Percentiles rank a stretch among this genome's conserved stretches.
Evolutionary conservation across 2,797 vertebrate genomes (phyloP).

Genomic region (Peromyscus aztecus): DNA sequence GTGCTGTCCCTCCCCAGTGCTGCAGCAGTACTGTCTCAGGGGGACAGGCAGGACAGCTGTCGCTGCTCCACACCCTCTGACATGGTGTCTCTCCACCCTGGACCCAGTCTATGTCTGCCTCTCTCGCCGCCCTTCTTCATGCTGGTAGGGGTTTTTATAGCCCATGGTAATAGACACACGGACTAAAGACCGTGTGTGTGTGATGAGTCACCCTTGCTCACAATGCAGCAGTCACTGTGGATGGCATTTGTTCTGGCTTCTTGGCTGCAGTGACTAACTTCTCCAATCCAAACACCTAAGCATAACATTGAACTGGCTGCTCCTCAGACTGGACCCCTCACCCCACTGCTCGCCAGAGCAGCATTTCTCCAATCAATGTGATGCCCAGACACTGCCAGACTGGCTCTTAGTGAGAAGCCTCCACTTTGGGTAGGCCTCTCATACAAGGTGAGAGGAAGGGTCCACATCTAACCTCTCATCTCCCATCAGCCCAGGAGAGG

Average conservation of each 20-base stretch:
- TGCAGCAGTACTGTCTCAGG: not conserved
- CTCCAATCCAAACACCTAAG: not conserved
- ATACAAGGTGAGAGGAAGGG: not conserved
- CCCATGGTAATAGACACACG: not conserved
- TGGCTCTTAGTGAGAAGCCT: not conserved
- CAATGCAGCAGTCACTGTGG: not conserved
- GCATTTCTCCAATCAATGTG: not conserved
- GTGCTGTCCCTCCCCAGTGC: not conserved
- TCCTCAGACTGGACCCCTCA: not conserved
- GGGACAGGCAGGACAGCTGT: not conserved
- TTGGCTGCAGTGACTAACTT: not conserved
- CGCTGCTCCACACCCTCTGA: not conserved
- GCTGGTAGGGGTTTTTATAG: not conserved
- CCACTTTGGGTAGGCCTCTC: not conserved
- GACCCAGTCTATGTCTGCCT: not conserved
- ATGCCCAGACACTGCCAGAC: not conserved
- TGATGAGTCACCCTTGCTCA: slow-evolving; percentile 40
- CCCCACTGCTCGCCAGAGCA: not conserved
- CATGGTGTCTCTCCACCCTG: not conserved
- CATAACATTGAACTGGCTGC: not conserved
- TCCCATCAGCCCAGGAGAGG: not conserved
- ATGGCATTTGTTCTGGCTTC: not conserved
- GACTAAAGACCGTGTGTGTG: slow-evolving; percentile 23
- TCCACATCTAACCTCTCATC: not conserved
- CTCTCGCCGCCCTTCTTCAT: not conserved